phyloP scores from a whole-genome alignment of 2,888 invertebrate genomes.

The Amitus sp. region DNA sequence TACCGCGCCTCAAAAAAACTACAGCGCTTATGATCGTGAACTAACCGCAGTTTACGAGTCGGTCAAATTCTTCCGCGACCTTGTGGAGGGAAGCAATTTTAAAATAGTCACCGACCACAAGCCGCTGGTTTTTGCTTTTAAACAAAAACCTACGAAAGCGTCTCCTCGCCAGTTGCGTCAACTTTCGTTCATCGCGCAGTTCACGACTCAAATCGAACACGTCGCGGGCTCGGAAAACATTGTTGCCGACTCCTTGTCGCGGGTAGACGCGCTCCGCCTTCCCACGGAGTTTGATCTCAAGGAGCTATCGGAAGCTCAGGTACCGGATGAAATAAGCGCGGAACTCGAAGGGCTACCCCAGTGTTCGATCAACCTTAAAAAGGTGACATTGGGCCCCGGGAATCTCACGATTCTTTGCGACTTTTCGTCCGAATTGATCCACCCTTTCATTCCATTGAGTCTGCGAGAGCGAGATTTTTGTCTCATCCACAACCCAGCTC shows the following conservation, averaged over 20 bases:
- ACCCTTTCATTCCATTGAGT: not conserved
- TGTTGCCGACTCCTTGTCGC: too few relatives aligned
- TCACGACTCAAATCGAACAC: too few relatives aligned
- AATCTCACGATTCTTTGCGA: not conserved
- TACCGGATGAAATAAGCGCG: too few relatives aligned
- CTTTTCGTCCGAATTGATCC: not conserved
- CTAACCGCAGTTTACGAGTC: too few relatives aligned
- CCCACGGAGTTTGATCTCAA: not conserved
- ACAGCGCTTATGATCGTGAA: too few relatives aligned
- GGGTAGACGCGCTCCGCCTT: not conserved
- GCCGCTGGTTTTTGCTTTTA: slow-evolving; percentile 4
- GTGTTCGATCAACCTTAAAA: too few relatives aligned
- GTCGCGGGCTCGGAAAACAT: not conserved
- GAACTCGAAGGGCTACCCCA: too few relatives aligned
- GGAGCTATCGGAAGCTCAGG: not conserved
- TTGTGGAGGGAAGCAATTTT: not conserved
- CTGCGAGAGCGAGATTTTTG: not conserved
- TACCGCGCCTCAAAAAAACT: too few relatives aligned
- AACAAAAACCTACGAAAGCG: not conserved
- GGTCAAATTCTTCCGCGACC: too few relatives aligned
- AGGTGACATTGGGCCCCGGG: too few relatives aligned
- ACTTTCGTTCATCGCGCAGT: too few relatives aligned
- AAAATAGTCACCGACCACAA: slow-evolving; percentile 10
- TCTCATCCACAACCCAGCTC: not conserved
- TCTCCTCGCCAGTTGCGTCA: too few relatives aligned